phyloP scores from a whole-genome alignment of 2,888 invertebrate species.

The Mesorhabditis sp. region DNA sequence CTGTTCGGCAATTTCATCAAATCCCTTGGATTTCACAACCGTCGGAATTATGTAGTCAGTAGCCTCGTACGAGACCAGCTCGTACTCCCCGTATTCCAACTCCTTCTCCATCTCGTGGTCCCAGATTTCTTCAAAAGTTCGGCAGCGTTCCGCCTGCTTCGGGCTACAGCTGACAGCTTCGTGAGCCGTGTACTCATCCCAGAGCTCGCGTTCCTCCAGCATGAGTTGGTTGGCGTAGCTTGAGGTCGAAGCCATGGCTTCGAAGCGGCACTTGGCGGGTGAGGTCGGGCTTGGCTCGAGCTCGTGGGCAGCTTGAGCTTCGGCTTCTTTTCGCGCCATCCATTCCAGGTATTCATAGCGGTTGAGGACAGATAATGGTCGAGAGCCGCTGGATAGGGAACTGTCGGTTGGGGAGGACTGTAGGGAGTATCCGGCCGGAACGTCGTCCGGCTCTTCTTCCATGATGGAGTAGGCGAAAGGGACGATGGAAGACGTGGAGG shows the following conservation, averaged over 20 bases:
- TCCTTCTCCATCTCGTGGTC: background rate
- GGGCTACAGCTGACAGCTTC: background rate
- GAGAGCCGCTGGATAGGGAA: background rate
- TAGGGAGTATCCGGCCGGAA: background rate
- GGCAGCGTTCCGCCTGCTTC: background rate
- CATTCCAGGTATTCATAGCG: slow-evolving; percentile 1
- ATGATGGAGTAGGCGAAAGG: background rate
- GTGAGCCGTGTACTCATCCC: background rate
- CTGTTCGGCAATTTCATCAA: background rate
- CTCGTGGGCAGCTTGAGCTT: background rate
- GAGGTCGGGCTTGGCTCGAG: background rate
- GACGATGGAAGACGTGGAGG: background rate
- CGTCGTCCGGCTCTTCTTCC: background rate
- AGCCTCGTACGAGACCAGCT: slow-evolving; percentile 4
- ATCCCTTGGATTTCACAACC: background rate
- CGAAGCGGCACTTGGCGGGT: background rate
- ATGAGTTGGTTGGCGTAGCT: background rate
- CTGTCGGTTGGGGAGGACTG: background rate
- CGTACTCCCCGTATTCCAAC: background rate
- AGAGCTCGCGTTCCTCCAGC: background rate
- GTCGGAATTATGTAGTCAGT: background rate
- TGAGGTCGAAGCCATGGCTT: background rate
- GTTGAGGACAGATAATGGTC: background rate
- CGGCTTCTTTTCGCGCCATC: background rate
- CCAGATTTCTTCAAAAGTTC: background rate